Base-by-base conservation (phyloP, 2,113 vertebrate species). In the Oreochromis aureus region DNA sequence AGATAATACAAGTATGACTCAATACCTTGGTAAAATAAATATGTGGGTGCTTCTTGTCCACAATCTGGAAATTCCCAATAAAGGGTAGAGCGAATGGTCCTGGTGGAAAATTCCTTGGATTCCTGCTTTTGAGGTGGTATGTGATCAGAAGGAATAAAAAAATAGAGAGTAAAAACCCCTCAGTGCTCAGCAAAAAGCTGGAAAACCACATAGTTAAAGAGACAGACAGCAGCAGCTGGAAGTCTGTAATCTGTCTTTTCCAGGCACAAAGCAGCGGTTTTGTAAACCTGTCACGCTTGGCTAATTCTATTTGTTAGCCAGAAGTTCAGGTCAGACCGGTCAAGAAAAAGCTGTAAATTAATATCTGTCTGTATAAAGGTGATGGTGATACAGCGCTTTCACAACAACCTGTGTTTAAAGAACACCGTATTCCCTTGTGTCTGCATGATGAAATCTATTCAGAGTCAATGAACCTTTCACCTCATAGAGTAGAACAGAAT, bases 181-280 rank as follows among this genome's bases (percentile, higher is more conserved):
- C 24, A 30, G 24, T 30, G 56, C 2, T 59, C 24, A 93, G 39
- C 84, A 96, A 92, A 39, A 97, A 4, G 19, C 87, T 5, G 16
- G 69, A 46, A 41, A 93, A 73, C 92, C 87, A 93, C 94, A 96
- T 96, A 19, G 11, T 91, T 84, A 41, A 66, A 76, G n/a, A 27
- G 16, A 10, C 11, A 24, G 79, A 80, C 0, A 19, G 39, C 34
- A 48, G 41, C 61, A 73, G 61, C n/a, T 16, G 22, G 80, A 81
- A 13, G 27, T 66, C 12, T 2, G n/a, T 30, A 22, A 7, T 19
- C 56, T 59, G 15, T 51, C 22, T 58, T 16, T 59, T 30, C 13
- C 56, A 30, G 24, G 24, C 56, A 27, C 24, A 58, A 58, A 30
- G 24, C 2, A 1, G 2, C 30, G 56, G 0, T 59, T 30, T 58